Conservation (phyloP, 2,113 vertebrate genomes). For the Heteronetta atricapilla region DNA sequence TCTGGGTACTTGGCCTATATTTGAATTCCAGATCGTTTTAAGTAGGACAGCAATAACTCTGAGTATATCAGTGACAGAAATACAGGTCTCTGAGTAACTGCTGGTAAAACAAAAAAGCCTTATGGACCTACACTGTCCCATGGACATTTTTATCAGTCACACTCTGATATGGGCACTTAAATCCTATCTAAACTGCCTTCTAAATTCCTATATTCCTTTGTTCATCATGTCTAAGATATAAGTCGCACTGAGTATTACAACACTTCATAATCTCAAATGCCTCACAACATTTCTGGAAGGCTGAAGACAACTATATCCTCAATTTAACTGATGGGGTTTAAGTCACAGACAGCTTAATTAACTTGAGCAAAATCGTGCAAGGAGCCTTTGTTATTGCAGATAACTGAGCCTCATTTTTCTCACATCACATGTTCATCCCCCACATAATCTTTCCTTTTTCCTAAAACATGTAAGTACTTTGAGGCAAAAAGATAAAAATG, state of each 20-base stretch:
- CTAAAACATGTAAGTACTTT: neutral
- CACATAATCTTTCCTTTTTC: neutral
- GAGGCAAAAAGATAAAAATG: accelerated
- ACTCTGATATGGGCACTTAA: neutral
- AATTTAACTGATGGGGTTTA: neutral
- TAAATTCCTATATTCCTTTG: neutral
- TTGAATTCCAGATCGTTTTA: neutral
- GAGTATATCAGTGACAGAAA: neutral
- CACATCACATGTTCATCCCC: neutral
- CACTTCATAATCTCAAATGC: neutral
- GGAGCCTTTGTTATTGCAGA: neutral
- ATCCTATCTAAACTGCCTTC: neutral
- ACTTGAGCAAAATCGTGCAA: neutral
- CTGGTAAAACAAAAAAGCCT: neutral
- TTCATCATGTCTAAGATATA: neutral
- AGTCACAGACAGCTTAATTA: neutral
- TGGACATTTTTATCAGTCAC: neutral
- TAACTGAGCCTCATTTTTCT: neutral
- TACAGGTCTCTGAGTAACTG: neutral
- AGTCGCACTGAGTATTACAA: neutral
- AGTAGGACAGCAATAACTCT: neutral
- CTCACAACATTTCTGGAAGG: neutral
- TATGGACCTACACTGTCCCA: accelerated
- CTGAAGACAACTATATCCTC: neutral
- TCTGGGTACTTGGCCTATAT: neutral